These are phyloP conservation scores for Cacoxenus indagator DNA, from an alignment of 2,888 invertebrate species.

Conservation along the genomic window DNA sequence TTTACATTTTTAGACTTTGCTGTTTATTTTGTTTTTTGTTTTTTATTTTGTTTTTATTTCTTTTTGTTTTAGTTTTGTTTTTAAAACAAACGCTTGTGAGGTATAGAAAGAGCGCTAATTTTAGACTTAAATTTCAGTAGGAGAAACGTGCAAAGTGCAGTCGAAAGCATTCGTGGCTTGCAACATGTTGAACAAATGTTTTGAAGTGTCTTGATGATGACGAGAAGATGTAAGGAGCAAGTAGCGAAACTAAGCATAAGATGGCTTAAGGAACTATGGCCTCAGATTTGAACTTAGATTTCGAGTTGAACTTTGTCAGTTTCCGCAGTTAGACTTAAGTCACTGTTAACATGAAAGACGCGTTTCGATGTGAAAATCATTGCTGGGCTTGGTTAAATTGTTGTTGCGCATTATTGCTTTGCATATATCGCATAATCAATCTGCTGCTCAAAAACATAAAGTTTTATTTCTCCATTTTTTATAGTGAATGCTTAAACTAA, in stretches of 20 bases:
- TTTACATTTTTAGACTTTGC: too few species aligned
- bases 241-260: too few species aligned
- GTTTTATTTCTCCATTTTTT: slow-evolving; percentile 34
- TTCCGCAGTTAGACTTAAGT: neutral
- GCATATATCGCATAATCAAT: too few species aligned
- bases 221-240: too few species aligned
- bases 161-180: neutral
- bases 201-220: too few species aligned
- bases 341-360: neutral
- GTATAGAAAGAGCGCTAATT: slow-evolving; percentile 4
- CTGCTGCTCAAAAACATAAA: slow-evolving; percentile 7
- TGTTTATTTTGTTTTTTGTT: neutral
- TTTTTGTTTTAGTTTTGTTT: neutral
- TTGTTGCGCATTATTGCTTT: neutral
- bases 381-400: neutral
- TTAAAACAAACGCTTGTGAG: neutral
- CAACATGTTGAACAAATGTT: too few species aligned
- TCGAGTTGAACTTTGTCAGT: neutral
- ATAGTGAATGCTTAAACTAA: neutral
- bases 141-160: neutral
- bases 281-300: neutral
- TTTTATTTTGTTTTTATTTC: neutral
- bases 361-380: neutral
- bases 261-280: too few species aligned
- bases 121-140: neutral